Conservation (phyloP, 2,113 vertebrate species). For the Thryonomys swinderianus region DNA sequence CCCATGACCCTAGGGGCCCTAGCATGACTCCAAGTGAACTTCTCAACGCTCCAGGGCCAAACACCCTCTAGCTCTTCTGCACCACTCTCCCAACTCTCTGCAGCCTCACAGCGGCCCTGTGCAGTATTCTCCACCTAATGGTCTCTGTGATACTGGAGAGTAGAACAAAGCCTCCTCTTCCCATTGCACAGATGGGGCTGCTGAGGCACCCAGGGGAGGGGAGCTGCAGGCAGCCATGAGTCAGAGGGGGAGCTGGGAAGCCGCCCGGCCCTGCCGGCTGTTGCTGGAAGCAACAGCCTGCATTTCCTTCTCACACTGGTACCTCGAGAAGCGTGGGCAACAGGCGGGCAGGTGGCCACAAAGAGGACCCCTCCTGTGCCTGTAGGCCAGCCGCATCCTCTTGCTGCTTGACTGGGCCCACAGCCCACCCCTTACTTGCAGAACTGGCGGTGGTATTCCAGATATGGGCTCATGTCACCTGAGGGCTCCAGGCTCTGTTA, state of each 20-base stretch:
- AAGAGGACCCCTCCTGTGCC: slow-evolving; percentile 75
- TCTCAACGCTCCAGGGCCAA: not conserved
- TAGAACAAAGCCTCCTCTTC: slow-evolving; percentile 67
- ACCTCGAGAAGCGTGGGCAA: slow-evolving; percentile 79
- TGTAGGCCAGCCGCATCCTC: slow-evolving; percentile 58
- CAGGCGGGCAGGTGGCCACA: slow-evolving; percentile 61
- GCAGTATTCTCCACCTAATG: not conserved
- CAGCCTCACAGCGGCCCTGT: not conserved
- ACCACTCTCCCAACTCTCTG: not conserved
- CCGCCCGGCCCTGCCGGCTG: slow-evolving; percentile 80
- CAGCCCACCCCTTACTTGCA: not conserved
- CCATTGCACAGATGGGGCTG: slow-evolving; percentile 84
- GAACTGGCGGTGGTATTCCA: slow-evolving; percentile 27
- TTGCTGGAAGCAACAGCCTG: slow-evolving; percentile 81
- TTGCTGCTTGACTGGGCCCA: slow-evolving; percentile 45
- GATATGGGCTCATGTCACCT: slow-evolving; percentile 12
- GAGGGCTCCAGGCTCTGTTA: slow-evolving; percentile 12
- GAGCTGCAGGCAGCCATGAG: slow-evolving; percentile 75
- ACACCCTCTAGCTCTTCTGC: not conserved
- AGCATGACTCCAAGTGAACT: not conserved
- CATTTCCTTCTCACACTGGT: slow-evolving; percentile 79
- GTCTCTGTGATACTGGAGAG: not conserved
- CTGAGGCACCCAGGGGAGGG: slow-evolving; percentile 78
- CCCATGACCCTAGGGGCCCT: not conserved
- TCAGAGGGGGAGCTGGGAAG: slow-evolving; percentile 83